Base-by-base conservation (phyloP, 2,113 vertebrate species). In the Aramus guarauna region DNA sequence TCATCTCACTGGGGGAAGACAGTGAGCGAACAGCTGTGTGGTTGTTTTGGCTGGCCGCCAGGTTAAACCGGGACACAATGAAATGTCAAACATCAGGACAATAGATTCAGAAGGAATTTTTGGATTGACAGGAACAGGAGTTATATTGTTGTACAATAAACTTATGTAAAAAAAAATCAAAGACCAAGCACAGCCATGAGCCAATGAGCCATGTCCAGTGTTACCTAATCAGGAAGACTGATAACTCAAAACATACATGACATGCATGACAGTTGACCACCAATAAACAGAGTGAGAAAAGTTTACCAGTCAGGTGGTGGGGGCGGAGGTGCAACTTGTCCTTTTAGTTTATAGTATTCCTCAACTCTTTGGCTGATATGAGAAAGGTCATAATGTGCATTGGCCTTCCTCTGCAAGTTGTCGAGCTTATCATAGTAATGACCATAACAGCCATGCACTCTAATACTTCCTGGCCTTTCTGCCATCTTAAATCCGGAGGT, bases 341-440 rank as follows among this genome's bases (percentile, higher is more conserved):
- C 72, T 95, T 79, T 83, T 53, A 88, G 34, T 88, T 93, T 94
- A 78, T 53, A 94, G 67, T 47, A 94, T 20, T 97, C 96, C 36
- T 95, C 94, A 30, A 78, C 63, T 82, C 80, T 91, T 39, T 96
- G 94, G 52, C 76, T 93, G 74, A 92, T 48, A 10, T 27, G 84
- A 94, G 92, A 92, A 62, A 87, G 68, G 90, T 88, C 75, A 58
- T 67, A 47, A 30, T 84, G 94, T 53, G 92, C 95, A 21, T 91
- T 73, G 47, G 67, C 80, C 91, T 96, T 98, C 75, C 96, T 97
- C 63, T 98, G 96, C n/a, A 98, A 79, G 75, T 92, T 97, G 53
- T 98, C 98, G 79, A 99, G 97, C 74, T 98, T 98, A 73, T 96
- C 98, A 66, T 98, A 98, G 84, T 98, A 98, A 95, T 98, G 97